These are phyloP conservation scores for Apodemia duryi DNA, from an alignment of 2,888 invertebrate species.

Conservation along the genomic window DNA sequence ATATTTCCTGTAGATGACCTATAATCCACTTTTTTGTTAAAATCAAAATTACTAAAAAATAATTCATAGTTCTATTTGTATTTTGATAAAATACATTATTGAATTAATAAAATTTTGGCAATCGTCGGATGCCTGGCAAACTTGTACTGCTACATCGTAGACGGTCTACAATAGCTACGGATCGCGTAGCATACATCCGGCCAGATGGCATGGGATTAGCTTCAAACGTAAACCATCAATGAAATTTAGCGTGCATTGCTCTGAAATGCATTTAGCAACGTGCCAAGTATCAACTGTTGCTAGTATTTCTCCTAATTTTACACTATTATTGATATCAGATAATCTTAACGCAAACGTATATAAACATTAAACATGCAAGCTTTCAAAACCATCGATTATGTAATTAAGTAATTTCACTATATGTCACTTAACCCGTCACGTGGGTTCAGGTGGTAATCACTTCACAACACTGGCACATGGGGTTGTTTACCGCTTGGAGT, in stretches of 20 bases:
- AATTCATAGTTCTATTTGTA: too few species aligned
- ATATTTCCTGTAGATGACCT: too few species aligned
- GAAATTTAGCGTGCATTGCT: not conserved
- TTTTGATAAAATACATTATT: not conserved
- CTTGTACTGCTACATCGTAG: slow-evolving; percentile 2
- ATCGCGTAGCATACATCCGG: slow-evolving; percentile 13
- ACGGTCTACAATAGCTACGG: slow-evolving; percentile 12
- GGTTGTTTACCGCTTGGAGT: slow-evolving; percentile 45
- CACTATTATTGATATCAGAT: slow-evolving; percentile 7
- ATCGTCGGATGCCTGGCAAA: not conserved
- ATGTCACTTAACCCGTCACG: slow-evolving; percentile 33
- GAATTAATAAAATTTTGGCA: not conserved
- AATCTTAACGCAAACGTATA: not conserved
- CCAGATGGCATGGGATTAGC: slow-evolving; percentile 3
- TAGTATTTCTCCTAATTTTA: not conserved
- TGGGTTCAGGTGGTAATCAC: slow-evolving; percentile 36
- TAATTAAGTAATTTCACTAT: slow-evolving; percentile 53
- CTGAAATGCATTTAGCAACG: slow-evolving; percentile 6
- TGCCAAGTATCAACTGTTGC: slow-evolving; percentile 13
- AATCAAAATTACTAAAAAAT: too few species aligned
- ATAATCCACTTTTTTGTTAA: too few species aligned
- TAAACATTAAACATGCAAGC: slow-evolving; percentile 14
- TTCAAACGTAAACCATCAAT: not conserved
- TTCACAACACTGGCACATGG: slow-evolving; percentile 47
- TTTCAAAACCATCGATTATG: slow-evolving; percentile 43